A percentile compares a stretch with the other conserved stretches of the same genome.
phyloP scores from a whole-genome alignment of 2,113 vertebrate genomes.

The Cavia porcellus region DNA sequence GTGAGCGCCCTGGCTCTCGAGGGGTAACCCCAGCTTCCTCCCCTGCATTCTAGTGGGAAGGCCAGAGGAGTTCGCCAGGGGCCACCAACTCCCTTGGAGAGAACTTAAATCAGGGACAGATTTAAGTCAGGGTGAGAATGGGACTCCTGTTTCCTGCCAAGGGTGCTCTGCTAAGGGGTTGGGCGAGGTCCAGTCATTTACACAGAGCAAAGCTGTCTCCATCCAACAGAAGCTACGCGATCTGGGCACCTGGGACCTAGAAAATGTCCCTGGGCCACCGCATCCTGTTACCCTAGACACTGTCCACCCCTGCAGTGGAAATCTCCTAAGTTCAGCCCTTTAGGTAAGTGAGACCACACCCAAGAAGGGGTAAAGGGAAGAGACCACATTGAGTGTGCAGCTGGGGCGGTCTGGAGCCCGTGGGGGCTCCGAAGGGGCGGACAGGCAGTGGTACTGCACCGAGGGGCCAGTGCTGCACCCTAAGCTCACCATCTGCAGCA shows the following conservation, averaged over 20 bases:
- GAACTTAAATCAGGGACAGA: background rate
- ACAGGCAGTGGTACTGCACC: background rate
- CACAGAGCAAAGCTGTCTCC: slow-evolving; percentile 17
- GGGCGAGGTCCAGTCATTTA: slow-evolving; percentile 35
- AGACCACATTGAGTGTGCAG: background rate
- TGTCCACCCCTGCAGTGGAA: slow-evolving; percentile 12
- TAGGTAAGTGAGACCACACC: slow-evolving; percentile 51
- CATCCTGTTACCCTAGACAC: background rate
- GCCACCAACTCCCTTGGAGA: background rate
- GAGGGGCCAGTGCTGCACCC: background rate
- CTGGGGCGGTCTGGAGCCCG: background rate
- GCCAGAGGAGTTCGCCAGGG: background rate
- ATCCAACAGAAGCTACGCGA: background rate
- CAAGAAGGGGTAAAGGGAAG: background rate
- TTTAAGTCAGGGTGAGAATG: background rate
- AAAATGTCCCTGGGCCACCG: background rate
- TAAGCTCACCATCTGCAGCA: accelerated
- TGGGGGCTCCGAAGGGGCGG: background rate
- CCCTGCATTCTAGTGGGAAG: background rate
- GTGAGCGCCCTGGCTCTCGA: background rate
- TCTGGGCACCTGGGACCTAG: slow-evolving; percentile 12
- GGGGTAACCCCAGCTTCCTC: background rate
- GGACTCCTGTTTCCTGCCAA: slow-evolving; percentile 51
- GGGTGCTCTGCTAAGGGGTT: slow-evolving; percentile 28
- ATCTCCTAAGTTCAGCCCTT: slow-evolving; percentile 75